Evolutionary conservation across 2,797 vertebrate genomes (phyloP).

Genomic region (Sebastes hubbsi): DNA sequence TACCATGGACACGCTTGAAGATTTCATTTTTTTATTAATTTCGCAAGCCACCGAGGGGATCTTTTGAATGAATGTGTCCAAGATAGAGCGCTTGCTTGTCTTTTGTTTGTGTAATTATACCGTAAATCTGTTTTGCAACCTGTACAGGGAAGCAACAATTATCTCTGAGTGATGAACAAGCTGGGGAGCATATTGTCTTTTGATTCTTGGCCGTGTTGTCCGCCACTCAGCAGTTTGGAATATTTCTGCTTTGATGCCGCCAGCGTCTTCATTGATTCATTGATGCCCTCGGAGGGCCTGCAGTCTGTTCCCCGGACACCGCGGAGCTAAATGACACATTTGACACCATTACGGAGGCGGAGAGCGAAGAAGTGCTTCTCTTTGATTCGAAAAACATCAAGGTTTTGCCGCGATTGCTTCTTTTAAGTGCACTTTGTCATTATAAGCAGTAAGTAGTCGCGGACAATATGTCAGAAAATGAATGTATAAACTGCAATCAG

Average conservation of each 20-base stretch:
- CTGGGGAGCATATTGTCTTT: slow-evolving; percentile 48
- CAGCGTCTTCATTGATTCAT: slow-evolving; percentile 29
- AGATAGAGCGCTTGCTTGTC: slow-evolving; percentile 3
- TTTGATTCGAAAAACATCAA: slow-evolving; percentile 8
- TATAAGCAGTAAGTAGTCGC: not conserved
- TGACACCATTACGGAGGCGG: slow-evolving; percentile 1
- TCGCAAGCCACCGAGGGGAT: not conserved
- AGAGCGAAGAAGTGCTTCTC: not conserved
- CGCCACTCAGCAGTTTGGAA: slow-evolving; percentile 20
- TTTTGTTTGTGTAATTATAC: slow-evolving; percentile 34
- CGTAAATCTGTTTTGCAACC: slow-evolving; percentile 47
- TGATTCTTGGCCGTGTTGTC: slow-evolving; percentile 30
- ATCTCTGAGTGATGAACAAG: slow-evolving; percentile 51
- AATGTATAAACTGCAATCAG: not conserved
- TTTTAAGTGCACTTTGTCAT: not conserved
- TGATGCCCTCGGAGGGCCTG: not conserved
- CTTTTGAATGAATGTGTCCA: slow-evolving; percentile 24
- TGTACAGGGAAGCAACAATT: slow-evolving; percentile 41
- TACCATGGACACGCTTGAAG: slow-evolving; percentile 55
- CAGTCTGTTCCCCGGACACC: not conserved
- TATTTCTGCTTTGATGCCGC: slow-evolving; percentile 40
- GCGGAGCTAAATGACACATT: slow-evolving; percentile 10
- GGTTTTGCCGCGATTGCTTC: not conserved
- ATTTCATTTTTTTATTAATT: not conserved
- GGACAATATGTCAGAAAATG: not conserved